Percentiles rank a stretch among this genome's conserved stretches.
phyloP scores from a whole-genome alignment of 2,113 vertebrate genomes.

The Scalopus aquaticus region DNA sequence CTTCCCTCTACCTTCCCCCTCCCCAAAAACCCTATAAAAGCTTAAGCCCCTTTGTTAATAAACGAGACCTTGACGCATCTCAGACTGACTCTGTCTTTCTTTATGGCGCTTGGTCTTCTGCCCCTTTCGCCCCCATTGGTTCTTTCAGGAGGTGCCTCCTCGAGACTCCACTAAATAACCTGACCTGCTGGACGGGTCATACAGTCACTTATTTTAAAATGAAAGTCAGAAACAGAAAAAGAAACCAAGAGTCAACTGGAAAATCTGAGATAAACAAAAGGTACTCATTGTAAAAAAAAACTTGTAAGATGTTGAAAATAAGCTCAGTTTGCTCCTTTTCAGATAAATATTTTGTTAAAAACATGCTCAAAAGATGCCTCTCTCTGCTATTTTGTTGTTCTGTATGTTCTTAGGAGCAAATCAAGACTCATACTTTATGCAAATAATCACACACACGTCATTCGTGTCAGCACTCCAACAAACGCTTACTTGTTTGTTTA shows the following conservation, averaged over 20 bases:
- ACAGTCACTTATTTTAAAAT: constrained; percentile 39
- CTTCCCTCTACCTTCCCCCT: too few relatives aligned
- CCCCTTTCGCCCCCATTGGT: too few relatives aligned
- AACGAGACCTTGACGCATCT: too few relatives aligned
- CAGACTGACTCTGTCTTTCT: too few relatives aligned
- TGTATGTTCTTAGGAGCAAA: neutral
- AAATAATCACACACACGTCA: constrained; percentile 23
- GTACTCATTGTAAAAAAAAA: neutral
- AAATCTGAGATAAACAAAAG: neutral
- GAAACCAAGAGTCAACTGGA: neutral
- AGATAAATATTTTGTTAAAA: neutral
- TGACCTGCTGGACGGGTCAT: too few relatives aligned
- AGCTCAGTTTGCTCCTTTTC: neutral
- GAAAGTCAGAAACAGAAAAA: constrained; percentile 23
- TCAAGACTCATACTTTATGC: neutral
- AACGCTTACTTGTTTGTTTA: neutral
- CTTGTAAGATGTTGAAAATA: constrained; percentile 31
- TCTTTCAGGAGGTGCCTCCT: too few relatives aligned
- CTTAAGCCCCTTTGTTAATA: too few relatives aligned
- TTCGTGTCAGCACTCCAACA: neutral
- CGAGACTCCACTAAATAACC: too few relatives aligned
- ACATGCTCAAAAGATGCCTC: neutral
- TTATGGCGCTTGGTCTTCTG: too few relatives aligned
- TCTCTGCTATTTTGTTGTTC: neutral
- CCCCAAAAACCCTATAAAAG: too few relatives aligned